These are phyloP conservation scores for Caenorhabditis brenneri DNA, from an alignment of 1,140 invertebrate genomes.

Conservation along the genomic window DNA sequence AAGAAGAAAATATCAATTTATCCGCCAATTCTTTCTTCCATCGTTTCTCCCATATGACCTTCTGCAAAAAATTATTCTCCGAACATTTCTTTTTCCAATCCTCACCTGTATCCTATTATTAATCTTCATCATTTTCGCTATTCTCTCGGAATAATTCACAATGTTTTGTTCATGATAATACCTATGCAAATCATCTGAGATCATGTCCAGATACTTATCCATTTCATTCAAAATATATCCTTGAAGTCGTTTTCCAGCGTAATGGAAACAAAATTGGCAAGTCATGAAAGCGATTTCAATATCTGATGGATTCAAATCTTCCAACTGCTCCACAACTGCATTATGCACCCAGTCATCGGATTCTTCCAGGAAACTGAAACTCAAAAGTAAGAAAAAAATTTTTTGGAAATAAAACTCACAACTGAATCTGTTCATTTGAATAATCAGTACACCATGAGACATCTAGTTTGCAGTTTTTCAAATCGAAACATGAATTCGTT, in stretches of 20 bases:
- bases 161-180: background rate
- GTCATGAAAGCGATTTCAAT: background rate
- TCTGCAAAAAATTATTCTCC: too few relatives aligned
- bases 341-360: conserved; percentile 14
- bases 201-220: background rate
- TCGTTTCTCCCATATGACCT: background rate
- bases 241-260: conserved; percentile 2
- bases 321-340: background rate
- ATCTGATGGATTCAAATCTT: background rate
- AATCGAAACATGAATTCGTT: background rate
- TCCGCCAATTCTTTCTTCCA: background rate
- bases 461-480: background rate
- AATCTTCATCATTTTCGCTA: background rate
- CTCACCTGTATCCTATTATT: background rate
- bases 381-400: too few relatives aligned
- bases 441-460: background rate
- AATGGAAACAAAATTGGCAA: conserved; percentile 23
- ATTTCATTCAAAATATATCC: background rate
- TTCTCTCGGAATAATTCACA: background rate
- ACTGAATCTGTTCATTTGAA: background rate
- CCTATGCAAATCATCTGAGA: background rate
- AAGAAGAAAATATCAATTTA: background rate
- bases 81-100: too few relatives aligned
- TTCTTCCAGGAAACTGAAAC: background rate
- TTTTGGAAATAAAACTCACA: background rate